Evolutionary conservation across 2,888 invertebrate species (phyloP).

Genomic region (Smittia sp.): DNA sequence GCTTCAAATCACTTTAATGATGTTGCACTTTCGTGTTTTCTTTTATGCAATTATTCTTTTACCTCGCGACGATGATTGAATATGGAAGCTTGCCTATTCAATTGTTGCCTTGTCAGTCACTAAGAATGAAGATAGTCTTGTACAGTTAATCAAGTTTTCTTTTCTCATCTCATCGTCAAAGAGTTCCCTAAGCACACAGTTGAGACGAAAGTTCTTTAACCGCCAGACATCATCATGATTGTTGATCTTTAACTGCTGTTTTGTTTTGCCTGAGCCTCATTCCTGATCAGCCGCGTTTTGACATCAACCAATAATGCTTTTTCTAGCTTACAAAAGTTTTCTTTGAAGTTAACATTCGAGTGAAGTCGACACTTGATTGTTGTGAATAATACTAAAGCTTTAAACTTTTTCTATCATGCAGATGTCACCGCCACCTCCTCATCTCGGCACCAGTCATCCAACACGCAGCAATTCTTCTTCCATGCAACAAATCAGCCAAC

Average conservation of each 20-base stretch:
- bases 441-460: conserved; percentile 43
- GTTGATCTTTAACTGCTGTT: conserved; percentile 40
- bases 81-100: neutral
- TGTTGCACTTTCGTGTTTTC: conserved; percentile 39
- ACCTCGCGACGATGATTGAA: neutral
- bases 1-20: conserved; percentile 34
- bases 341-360: neutral
- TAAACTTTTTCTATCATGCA: conserved; percentile 47
- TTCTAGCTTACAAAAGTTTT: conserved; percentile 4
- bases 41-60: conserved; percentile 2
- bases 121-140: neutral
- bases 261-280: conserved; percentile 41
- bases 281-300: conserved; percentile 17
- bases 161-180: neutral
- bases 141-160: neutral
- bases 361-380: neutral
- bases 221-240: conserved; percentile 37
- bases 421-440: conserved; percentile 62
- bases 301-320: neutral
- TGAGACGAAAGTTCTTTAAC: conserved; percentile 8
- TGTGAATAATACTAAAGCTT: neutral
- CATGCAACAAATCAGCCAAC: conserved; percentile 59
- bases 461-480: conserved; percentile 57
- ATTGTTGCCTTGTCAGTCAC: neutral
- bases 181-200: neutral